Evolutionary conservation across 2,797 vertebrate genomes (phyloP).

Genomic region (Schizothorax lantsangensis): DNA sequence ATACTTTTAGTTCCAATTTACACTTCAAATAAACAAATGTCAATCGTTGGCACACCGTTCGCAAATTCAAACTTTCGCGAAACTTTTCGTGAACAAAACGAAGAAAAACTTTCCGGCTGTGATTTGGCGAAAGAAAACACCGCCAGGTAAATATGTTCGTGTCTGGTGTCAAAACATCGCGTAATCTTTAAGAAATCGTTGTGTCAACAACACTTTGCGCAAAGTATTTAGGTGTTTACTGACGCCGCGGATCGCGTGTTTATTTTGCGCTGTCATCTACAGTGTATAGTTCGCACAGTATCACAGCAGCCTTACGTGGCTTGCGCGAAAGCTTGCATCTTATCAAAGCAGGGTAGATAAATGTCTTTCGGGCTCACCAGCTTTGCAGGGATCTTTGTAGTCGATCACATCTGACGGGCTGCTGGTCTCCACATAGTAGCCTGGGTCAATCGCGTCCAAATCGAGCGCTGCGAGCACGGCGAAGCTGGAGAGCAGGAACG

Average conservation of each 20-base stretch:
- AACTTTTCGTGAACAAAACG: constrained; percentile 16
- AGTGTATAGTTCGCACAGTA: constrained; percentile 42
- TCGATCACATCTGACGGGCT: constrained; percentile 81
- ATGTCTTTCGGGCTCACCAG: constrained; percentile 76
- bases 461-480: constrained; percentile 75
- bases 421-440: constrained; percentile 79
- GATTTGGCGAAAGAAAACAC: constrained; percentile 24
- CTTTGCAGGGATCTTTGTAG: constrained; percentile 88
- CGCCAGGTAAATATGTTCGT: constrained; percentile 13
- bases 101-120: constrained; percentile 47
- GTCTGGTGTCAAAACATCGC: constrained; percentile 15
- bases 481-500: constrained; percentile 77
- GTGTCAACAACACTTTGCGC: constrained; percentile 9
- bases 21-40: background rate
- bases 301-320: constrained; percentile 72
- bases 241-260: background rate
- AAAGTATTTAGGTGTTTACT: constrained; percentile 56
- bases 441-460: constrained; percentile 79
- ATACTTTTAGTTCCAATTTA: background rate
- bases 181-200: constrained; percentile 6
- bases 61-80: background rate
- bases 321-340: constrained; percentile 66
- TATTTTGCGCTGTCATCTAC: constrained; percentile 74
- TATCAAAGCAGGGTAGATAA: constrained; percentile 58
- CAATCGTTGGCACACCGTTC: background rate